Evolutionary conservation across 30 jellyfish, hydroid and myxozoan genomes (phyloP), one percentile per base, ranked within the genome.

Genomic region (Clytia hemisphaerica): DNA sequence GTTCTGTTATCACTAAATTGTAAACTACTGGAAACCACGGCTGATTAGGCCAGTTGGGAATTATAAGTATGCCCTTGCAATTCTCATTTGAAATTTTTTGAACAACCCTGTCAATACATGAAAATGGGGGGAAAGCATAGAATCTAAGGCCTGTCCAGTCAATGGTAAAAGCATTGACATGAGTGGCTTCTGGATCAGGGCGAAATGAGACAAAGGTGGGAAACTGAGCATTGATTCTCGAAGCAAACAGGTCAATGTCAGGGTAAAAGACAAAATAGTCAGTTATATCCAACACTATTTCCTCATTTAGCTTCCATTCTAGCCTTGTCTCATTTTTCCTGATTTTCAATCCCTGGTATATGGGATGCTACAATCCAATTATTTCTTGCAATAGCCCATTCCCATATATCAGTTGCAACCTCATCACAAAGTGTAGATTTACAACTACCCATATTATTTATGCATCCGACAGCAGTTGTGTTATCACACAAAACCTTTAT

Each of bases 21-120:
- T 19, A 4, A 9, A 73, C 4, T 4, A n/a, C 22, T 14, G 85
- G 33, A 34, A 6, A 73, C 85, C 85, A 73, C 19, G 21, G 34
- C 25, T 59, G 78, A 35, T 15, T 58, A 21, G 85, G 85, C 85
- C 85, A 73, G 59, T 55, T 18, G 16, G 78, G 85, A 6, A 59
- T 77, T 18, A 73, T 57, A 25, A 73, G 14, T 5, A 73, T 25
- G 25, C 77, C 77, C 53, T 40, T 55, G 18, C 70, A 77, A 9
- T 57, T 59, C 33, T 73, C 85, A 45, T 6, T 9, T 16, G 15
- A n/a, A 6, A 72, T 24, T 50, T 55, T 72, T 21, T 72, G 63
- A 4, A 72, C 28, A n/a, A 55, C 45, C 21, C 37, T 35, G 26
- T 3, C 65, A 10, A 66, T 12, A 6, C 72, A 31, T 24, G 72